A percentile compares a stretch with the other conserved stretches of the same genome.
Conservation (phyloP, 1,140 invertebrate genomes). For the fruit fly (Drosophila melanogaster) region Release_6_plus_ISO1_MT NT_033777.3:13097501-13098000, state of each 20-base stretch:
- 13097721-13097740: constrained; percentile 24
- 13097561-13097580: constrained; percentile 61
- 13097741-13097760: constrained; percentile 32
- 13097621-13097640: constrained; percentile 76
- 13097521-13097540: constrained; percentile 83
- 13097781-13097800: background rate
- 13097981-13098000: too few species aligned
- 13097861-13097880: too few species aligned
- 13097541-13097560: constrained; percentile 71
- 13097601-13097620: constrained; percentile 83
- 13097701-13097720: constrained; percentile 70
- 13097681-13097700: constrained; percentile 77
- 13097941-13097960: too few species aligned
- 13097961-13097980: too few species aligned
- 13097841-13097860: background rate
- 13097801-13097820: constrained; percentile 5
- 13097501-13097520: constrained; percentile 68
- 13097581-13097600: constrained; percentile 80
- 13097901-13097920: too few species aligned
- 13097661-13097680: constrained; percentile 34
- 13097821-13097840: constrained; percentile 13
- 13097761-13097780: constrained; percentile 16
- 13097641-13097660: constrained; percentile 48
- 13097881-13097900: too few species aligned
- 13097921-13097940: too few species aligned